Base-by-base conservation (phyloP, 2,797 vertebrate species). In the Platalea minor region DNA sequence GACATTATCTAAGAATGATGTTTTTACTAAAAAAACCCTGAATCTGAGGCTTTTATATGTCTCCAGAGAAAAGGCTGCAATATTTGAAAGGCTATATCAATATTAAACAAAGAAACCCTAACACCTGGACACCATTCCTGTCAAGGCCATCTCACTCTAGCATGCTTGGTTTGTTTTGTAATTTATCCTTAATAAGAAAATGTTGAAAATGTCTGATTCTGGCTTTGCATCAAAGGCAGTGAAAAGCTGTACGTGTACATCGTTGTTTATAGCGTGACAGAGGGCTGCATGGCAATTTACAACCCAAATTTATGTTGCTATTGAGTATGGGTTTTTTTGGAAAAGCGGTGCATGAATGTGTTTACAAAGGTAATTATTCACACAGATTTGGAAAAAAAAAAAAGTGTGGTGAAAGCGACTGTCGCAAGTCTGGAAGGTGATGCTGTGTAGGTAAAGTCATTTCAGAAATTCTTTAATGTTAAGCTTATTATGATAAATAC, bases 181-280 rank as follows among this genome's bases (percentile, higher is more conserved):
- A 85, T 94, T 92, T 74, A 68, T 53, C 26, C 50, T 88, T 83
- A 80, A 85, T 64, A 60, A 85, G 68, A 67, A 93, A 96, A 92
- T 11, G 19, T 72, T 94, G 79, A 82, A 85, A 92, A 90, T 35
- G 29, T 75, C 56, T 51, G 8, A 59, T 87, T 69, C 39, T 95
- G 95, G 79, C 79, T 84, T 57, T 46, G 41, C 76, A 63, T 81
- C 89, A 90, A 83, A 88, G 85, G 59, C 89, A 45, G 31, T 8
- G 53, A 75, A 65, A 75, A 65, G 77, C 88, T 59, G 85, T 54
- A 5, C 26, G 4, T 21, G 81, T 75, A 17, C 57, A 11, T 33
- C 0, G 0, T 24, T 46, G 61, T 81, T 77, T 61, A 31, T 21
- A 57, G 29, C 4, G 29, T 10, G 37, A 50, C 41, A 28, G 51